phyloP scores from a whole-genome alignment of 2,888 invertebrate genomes.

The Volucella zonaria region DNA sequence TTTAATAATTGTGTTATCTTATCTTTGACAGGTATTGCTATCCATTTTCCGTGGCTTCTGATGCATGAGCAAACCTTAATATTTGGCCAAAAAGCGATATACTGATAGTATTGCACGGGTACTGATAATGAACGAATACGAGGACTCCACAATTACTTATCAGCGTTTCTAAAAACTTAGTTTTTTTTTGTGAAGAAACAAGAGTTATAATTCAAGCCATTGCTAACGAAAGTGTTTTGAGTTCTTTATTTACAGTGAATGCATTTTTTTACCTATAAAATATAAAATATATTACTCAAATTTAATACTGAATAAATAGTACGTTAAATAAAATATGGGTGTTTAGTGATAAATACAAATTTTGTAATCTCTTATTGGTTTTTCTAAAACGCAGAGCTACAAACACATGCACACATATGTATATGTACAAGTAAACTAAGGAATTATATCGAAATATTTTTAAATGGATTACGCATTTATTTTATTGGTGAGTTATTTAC shows the following conservation, averaged over 20 bases:
- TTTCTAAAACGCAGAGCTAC: conserved; percentile 18
- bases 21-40: conserved; percentile 42
- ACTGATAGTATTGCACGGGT: conserved; percentile 15
- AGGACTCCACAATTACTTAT: conserved; percentile 29
- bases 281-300: no score
- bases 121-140: conserved; percentile 34
- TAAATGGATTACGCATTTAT: conserved; percentile 61
- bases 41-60: conserved; percentile 24
- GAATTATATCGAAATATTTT: conserved; percentile 1
- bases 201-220: conserved; percentile 12
- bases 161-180: conserved; percentile 10
- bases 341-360: no score
- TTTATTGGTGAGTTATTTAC: conserved; percentile 44
- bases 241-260: no score
- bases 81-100: not conserved
- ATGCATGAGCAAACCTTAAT: conserved; percentile 5
- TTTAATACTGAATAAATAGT: no score
- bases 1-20: conserved; percentile 46
- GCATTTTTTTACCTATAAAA: no score
- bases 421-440: not conserved
- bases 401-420: not conserved
- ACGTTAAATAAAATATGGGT: no score
- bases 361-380: not conserved
- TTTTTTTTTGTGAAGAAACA: conserved; percentile 3
- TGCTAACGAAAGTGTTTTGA: no score